Evolutionary conservation across 1,140 invertebrate genomes (phyloP), one percentile per base, ranked within the genome.

Genomic region (Fopius arisanus): DNA sequence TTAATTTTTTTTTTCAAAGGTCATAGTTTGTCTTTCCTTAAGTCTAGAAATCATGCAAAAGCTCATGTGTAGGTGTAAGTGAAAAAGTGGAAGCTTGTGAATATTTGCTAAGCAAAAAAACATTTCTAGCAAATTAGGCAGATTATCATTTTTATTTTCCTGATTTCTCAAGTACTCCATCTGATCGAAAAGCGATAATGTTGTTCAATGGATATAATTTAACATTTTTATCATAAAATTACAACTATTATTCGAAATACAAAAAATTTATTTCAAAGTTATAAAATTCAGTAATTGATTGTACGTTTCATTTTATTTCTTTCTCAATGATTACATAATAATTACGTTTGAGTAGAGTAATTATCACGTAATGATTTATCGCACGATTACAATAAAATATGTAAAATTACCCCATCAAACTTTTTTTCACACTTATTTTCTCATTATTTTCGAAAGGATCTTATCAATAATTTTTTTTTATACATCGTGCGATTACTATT

Each of bases 261-360:
- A 71, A 71, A 71, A 71, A 71, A 71, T 71, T 71, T 63, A 71
- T 63, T 63, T 41, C 26, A 65, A 65, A 65, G 37, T 71, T 71
- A 71, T 33, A 71, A 71, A 71, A 71, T 63, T 71, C 31, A 59
- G 31, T 71, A 63, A 63, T 63, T 71, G 69, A 71, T 71, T 71
- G 69, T 71, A 71, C 69, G 69, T 63, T 71, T 40, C 6, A 48
- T 1, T 26, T 40, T 63, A 41, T 37, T 26, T 69, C 43, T 51
- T 51, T 51, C 5, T 54, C 23, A 12, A 48, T 43, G 28, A 51
- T 51, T 31, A 28, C 21, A 29, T 26, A 12, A 28, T n/a, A 3
- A 23, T 69, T 28, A 26, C 12, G 14, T 0, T 16, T 5, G 5
- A 4, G n/a, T n/a, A 29, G 16, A 16, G 33, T 65, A 31, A 65